Evolutionary conservation across 2,888 invertebrate genomes (phyloP).

Genomic region (Hirudinaria manillensis): DNA sequence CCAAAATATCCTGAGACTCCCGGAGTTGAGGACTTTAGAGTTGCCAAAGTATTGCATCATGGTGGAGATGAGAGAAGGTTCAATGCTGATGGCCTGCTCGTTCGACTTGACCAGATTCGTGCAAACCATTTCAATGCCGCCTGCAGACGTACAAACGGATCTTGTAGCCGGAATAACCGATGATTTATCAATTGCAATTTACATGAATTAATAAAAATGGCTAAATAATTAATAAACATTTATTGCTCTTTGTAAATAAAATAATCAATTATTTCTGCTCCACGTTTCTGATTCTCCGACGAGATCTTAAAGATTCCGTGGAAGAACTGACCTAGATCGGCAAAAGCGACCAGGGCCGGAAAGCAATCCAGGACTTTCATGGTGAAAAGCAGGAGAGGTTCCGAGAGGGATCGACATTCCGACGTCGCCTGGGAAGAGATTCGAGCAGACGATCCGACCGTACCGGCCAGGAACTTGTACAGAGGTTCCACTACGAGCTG

Average conservation of each 20-base stretch:
- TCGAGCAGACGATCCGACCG: not conserved
- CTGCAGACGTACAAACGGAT: slow-evolving; percentile 39
- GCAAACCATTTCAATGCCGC: slow-evolving; percentile 59
- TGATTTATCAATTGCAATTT: not conserved
- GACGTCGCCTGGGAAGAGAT: slow-evolving; percentile 30
- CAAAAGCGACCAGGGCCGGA: slow-evolving; percentile 69
- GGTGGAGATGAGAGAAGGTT: slow-evolving; percentile 65
- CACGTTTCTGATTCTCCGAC: too few relatives aligned
- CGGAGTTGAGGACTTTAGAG: slow-evolving; percentile 35
- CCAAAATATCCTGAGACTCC: slow-evolving; percentile 2
- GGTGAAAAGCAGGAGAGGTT: slow-evolving; percentile 78
- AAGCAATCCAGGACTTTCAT: slow-evolving; percentile 72
- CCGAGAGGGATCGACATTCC: slow-evolving; percentile 65
- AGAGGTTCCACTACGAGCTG: slow-evolving; percentile 72
- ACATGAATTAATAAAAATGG: too few relatives aligned
- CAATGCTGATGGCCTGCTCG: slow-evolving; percentile 66
- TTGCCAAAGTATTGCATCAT: slow-evolving; percentile 63
- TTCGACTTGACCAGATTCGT: slow-evolving; percentile 72
- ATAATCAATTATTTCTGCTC: too few relatives aligned
- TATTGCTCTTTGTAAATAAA: too few relatives aligned
- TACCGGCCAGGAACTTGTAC: slow-evolving; percentile 60
- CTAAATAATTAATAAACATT: too few relatives aligned
- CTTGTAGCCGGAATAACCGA: not conserved
- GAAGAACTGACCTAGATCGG: slow-evolving; percentile 60
- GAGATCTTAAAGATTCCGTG: too few relatives aligned